Percentiles rank a stretch among this genome's conserved stretches.
Conservation (phyloP, 2,888 invertebrate genomes). For the Acanthosepion esculentum region DNA sequence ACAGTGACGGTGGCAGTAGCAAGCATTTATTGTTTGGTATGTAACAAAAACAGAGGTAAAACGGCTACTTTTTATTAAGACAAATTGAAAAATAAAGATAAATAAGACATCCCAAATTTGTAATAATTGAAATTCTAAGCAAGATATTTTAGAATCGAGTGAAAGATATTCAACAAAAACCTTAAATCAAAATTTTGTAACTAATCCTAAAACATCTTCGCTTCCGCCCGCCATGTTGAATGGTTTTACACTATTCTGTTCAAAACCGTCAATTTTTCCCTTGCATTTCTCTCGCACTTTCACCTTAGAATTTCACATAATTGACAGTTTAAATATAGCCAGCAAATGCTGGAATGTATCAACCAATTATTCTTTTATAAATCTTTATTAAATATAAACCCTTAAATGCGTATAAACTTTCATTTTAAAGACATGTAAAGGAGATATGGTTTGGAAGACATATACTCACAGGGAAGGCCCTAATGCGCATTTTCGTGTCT, state of each 20-base stretch:
- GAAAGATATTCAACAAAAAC: background rate
- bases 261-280: background rate
- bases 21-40: background rate
- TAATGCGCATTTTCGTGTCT: slow-evolving; percentile 90
- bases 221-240: slow-evolving; percentile 53
- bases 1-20: background rate
- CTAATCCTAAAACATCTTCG: background rate
- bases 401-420: background rate
- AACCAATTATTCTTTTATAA: background rate
- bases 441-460: background rate
- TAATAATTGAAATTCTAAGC: background rate
- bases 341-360: background rate
- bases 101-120: too few relatives aligned
- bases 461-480: slow-evolving; percentile 95
- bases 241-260: background rate
- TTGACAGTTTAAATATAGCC: background rate
- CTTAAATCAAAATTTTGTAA: background rate
- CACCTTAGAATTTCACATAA: background rate
- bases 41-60: slow-evolving; percentile 6
- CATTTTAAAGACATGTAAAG: background rate
- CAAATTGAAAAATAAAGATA: background rate
- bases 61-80: background rate
- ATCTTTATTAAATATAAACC: background rate
- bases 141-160: background rate
- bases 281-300: background rate